Evolutionary conservation across 1,140 invertebrate species (phyloP).

Genomic region (Meloidogyne exigua): DNA sequence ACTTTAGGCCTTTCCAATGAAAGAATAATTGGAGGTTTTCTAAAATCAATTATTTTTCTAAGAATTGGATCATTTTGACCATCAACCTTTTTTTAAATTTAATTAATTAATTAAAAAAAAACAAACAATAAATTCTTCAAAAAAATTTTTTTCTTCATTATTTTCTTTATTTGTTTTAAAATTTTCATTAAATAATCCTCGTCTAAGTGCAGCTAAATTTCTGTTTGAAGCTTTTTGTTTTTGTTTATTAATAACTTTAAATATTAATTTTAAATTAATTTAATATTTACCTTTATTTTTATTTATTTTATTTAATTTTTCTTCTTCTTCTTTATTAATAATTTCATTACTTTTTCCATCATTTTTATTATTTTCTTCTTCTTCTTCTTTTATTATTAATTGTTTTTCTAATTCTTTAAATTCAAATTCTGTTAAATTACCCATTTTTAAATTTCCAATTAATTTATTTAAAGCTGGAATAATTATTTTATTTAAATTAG

Average conservation of each 20-base stretch:
- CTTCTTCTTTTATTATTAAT: conserved; percentile 15
- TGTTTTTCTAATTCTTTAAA: conserved; percentile 36
- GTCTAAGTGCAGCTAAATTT: conserved; percentile 36
- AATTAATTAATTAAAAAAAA: conserved; percentile 4
- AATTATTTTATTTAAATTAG: conserved; percentile 26
- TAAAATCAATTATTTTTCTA: conserved; percentile 25
- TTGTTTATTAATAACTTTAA: conserved; percentile 20
- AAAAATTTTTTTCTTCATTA: not conserved
- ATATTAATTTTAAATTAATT: not conserved
- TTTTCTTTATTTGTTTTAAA: not conserved
- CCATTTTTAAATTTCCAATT: conserved; percentile 34
- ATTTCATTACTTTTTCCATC: not conserved
- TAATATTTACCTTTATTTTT: not conserved
- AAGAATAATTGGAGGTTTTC: conserved; percentile 23
- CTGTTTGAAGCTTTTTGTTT: conserved; percentile 38
- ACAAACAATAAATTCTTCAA: conserved; percentile 10
- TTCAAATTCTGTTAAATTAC: conserved; percentile 40
- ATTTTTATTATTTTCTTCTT: not conserved
- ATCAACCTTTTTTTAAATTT: conserved; percentile 12
- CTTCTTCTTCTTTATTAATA: not conserved
- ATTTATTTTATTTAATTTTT: no score
- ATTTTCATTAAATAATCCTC: conserved; percentile 4
- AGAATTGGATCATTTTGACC: conserved; percentile 28
- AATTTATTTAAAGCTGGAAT: conserved; percentile 45
- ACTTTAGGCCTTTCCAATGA: conserved; percentile 25